Percentiles rank a stretch among this genome's conserved stretches.
Evolutionary conservation across 2,113 vertebrate genomes (phyloP).

Genomic region (Gadus chalcogrammus): DNA sequence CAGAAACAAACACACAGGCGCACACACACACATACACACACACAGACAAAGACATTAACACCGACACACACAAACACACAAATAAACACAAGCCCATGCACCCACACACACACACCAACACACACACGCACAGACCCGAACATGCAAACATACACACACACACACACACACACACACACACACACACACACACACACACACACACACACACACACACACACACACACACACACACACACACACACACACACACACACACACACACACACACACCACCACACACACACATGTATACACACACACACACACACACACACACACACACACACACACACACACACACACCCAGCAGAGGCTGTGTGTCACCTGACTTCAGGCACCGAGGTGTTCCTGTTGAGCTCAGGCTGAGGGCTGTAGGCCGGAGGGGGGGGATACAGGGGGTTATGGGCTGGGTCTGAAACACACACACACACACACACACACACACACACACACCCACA

Average conservation of each 20-base stretch:
- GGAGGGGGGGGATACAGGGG: constrained; percentile 66
- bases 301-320: too few relatives aligned
- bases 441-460: constrained; percentile 43
- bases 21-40: too few relatives aligned
- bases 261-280: background rate
- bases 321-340: background rate
- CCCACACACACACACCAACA: background rate
- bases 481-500: background rate
- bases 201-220: background rate
- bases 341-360: background rate
- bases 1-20: too few relatives aligned
- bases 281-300: background rate
- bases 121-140: background rate
- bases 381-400: constrained; percentile 60
- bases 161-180: too few relatives aligned
- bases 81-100: background rate
- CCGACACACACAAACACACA: background rate
- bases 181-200: background rate
- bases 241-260: too few relatives aligned
- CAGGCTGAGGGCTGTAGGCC: constrained; percentile 63
- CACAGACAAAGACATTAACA: too few relatives aligned
- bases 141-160: too few relatives aligned
- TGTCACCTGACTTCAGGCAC: constrained; percentile 67
- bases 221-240: background rate
- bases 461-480: background rate